phyloP scores from a whole-genome alignment of 2,888 invertebrate species.

The Pandemis heparana region DNA sequence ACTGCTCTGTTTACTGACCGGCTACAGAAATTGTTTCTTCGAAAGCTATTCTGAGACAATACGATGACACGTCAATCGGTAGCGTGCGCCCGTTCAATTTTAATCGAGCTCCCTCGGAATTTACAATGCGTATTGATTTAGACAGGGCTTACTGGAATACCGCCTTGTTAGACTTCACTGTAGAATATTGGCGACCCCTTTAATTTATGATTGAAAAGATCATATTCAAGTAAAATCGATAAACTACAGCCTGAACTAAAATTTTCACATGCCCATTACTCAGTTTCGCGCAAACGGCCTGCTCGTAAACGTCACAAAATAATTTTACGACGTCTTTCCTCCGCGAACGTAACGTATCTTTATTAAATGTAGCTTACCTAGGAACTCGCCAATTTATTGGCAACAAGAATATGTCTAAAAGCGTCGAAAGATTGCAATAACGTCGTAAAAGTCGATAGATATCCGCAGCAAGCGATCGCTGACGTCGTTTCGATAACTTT shows the following conservation, averaged over 20 bases:
- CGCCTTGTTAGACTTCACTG: conserved; percentile 10
- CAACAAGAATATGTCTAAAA: conserved; percentile 50
- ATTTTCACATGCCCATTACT: conserved; percentile 30
- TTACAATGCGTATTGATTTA: conserved; percentile 66
- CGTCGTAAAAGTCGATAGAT: conserved; percentile 65
- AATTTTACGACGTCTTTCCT: conserved; percentile 39
- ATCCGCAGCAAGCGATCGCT: conserved; percentile 73
- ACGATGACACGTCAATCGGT: conserved; percentile 77
- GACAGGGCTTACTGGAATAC: conserved; percentile 26
- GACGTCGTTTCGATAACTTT: conserved; percentile 82
- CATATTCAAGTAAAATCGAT: conserved; percentile 8
- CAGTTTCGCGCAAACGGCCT: conserved; percentile 36
- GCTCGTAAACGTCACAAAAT: conserved; percentile 42
- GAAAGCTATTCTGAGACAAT: conserved; percentile 76
- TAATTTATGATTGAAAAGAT: background rate
- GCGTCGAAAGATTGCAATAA: conserved; percentile 58
- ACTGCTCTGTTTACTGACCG: conserved; percentile 69
- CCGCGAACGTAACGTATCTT: conserved; percentile 39
- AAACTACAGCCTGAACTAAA: conserved; percentile 4
- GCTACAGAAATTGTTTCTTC: conserved; percentile 76
- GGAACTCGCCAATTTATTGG: conserved; percentile 46
- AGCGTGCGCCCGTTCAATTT: conserved; percentile 67
- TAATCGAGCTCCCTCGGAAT: conserved; percentile 72
- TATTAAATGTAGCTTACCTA: conserved; percentile 41
- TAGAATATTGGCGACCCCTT: background rate